Conservation (phyloP, 1,140 invertebrate species). For the Micrasema minimum region DNA sequence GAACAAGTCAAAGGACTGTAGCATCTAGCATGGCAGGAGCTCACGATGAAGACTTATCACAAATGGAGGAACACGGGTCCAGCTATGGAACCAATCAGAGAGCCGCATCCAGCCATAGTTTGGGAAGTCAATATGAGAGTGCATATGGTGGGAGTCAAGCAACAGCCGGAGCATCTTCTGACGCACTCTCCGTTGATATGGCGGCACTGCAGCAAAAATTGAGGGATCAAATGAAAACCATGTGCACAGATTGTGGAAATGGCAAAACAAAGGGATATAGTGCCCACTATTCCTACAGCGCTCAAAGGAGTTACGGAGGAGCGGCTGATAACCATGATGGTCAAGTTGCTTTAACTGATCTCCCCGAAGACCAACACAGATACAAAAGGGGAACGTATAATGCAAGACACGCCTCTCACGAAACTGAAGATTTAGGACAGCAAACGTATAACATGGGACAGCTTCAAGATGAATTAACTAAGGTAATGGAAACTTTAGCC, state of each 20-base stretch:
- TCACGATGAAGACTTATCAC: slow-evolving; percentile 54
- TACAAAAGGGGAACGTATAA: slow-evolving; percentile 33
- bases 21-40: slow-evolving; percentile 36
- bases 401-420: not conserved
- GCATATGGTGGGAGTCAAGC: slow-evolving; percentile 9
- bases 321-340: slow-evolving; percentile 1
- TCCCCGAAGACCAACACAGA: slow-evolving; percentile 26
- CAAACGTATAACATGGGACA: slow-evolving; percentile 45
- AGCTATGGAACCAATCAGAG: slow-evolving; percentile 33
- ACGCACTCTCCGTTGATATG: slow-evolving; percentile 28
- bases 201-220: slow-evolving; percentile 41
- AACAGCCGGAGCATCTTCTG: slow-evolving; percentile 17
- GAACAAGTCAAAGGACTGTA: no score
- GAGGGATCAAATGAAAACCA: slow-evolving; percentile 40
- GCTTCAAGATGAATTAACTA: not conserved
- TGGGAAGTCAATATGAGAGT: slow-evolving; percentile 10
- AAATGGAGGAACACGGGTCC: slow-evolving; percentile 52
- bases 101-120: slow-evolving; percentile 1
- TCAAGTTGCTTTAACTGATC: not conserved
- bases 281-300: slow-evolving; percentile 49
- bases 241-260: slow-evolving; percentile 26
- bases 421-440: slow-evolving; percentile 58
- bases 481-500: not conserved
- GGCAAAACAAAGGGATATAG: slow-evolving; percentile 49
- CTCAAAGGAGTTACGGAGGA: slow-evolving; percentile 49